Evolutionary conservation across 2,797 vertebrate genomes (phyloP).

Genomic region (Leptoclinus maculatus): DNA sequence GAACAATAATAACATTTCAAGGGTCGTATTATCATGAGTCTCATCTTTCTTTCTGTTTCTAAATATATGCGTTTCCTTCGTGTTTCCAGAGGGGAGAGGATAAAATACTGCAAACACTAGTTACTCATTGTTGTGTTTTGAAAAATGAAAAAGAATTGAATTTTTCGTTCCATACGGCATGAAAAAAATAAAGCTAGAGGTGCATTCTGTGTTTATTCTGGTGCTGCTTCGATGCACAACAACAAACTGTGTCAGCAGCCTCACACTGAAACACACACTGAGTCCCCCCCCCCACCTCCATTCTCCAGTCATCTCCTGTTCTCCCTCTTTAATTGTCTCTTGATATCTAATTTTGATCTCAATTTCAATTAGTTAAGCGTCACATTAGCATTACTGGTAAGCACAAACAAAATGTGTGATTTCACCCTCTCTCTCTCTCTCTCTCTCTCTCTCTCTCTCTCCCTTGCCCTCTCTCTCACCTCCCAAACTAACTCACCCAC

Average conservation of each 20-base stretch:
- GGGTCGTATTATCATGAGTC: conserved; percentile 1
- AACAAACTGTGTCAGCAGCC: conserved; percentile 56
- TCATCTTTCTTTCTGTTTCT: neutral
- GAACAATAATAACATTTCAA: conserved; percentile 44
- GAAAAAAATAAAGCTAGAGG: conserved; percentile 35
- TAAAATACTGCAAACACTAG: conserved; percentile 3
- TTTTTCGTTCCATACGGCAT: conserved; percentile 4
- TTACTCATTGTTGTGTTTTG: conserved; percentile 19
- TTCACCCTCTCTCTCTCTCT: conserved; percentile 8
- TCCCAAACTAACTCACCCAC: conserved; percentile 19
- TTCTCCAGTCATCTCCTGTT: conserved; percentile 15
- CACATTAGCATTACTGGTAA: conserved; percentile 48
- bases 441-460: neutral
- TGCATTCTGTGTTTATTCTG: conserved; percentile 38
- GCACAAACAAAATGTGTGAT: conserved; percentile 38
- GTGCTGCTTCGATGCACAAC: conserved; percentile 36
- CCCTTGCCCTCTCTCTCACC: conserved; percentile 14
- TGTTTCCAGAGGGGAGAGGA: conserved; percentile 18
- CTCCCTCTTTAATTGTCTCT: conserved; percentile 33
- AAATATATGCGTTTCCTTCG: neutral
- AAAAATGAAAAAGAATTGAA: neutral
- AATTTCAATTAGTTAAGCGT: conserved; percentile 53
- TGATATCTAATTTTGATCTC: conserved; percentile 58
- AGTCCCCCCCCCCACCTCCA: neutral
- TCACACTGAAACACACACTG: conserved; percentile 26